phyloP scores from a whole-genome alignment of 2,888 invertebrate species.

The Drosophila anomalata region DNA sequence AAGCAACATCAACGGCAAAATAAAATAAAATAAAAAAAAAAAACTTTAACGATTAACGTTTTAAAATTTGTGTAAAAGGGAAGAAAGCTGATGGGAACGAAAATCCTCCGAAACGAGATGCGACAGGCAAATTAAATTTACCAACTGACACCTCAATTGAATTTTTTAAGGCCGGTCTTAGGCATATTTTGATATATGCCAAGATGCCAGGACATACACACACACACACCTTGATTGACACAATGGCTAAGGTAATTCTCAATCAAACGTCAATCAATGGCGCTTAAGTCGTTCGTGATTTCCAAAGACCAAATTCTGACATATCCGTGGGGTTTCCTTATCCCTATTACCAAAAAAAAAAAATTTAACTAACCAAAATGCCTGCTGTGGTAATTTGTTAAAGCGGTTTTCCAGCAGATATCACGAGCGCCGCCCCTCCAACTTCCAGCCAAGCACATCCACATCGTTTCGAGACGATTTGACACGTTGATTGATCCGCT shows the following conservation, averaged over 20 bases:
- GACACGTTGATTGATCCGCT: constrained; percentile 79
- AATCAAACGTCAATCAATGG: constrained; percentile 77
- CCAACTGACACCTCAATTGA: constrained; percentile 72
- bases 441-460: constrained; percentile 54
- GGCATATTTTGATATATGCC: constrained; percentile 54
- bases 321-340: constrained; percentile 6
- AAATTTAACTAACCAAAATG: constrained; percentile 56
- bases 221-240: constrained; percentile 64
- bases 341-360: constrained; percentile 3
- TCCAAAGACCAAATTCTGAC: constrained; percentile 31
- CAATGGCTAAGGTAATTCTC: constrained; percentile 77
- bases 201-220: constrained; percentile 22
- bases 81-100: constrained; percentile 2
- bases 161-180: constrained; percentile 38
- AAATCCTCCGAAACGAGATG: constrained; percentile 29
- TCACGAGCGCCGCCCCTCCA: constrained; percentile 65
- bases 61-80: constrained; percentile 28
- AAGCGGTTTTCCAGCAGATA: constrained; percentile 75
- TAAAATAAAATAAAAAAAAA: constrained; percentile 13
- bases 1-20: constrained; percentile 14
- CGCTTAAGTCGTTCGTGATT: constrained; percentile 65
- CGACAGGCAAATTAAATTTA: constrained; percentile 68
- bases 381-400: constrained; percentile 71
- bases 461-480: constrained; percentile 74
- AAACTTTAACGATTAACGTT: constrained; percentile 47